Evolutionary conservation across 2,797 vertebrate species (phyloP).

Genomic region (Tokudaia muenninki): DNA sequence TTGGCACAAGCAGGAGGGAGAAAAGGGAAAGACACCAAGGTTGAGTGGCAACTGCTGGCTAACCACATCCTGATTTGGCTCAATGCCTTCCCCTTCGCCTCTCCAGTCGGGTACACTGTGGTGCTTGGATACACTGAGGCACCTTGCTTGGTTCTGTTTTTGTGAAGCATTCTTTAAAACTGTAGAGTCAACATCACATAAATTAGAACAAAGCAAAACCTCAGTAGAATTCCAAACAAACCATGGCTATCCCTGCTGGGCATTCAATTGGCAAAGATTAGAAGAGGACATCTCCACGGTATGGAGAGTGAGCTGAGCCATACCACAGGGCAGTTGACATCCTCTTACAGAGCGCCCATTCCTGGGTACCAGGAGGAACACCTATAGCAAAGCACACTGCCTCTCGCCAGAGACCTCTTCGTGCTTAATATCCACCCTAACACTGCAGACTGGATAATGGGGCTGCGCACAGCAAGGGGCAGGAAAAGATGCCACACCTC

Average conservation of each 20-base stretch:
- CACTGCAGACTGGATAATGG: constrained; percentile 82
- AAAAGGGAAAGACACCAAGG: background rate
- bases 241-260: constrained; percentile 86
- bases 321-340: constrained; percentile 50
- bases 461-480: constrained; percentile 82
- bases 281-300: constrained; percentile 74
- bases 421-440: constrained; percentile 82
- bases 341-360: constrained; percentile 43
- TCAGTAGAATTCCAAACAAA: constrained; percentile 85
- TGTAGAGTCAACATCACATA: constrained; percentile 80
- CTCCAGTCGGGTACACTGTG: background rate
- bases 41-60: background rate
- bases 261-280: constrained; percentile 81
- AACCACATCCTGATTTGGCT: background rate
- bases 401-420: constrained; percentile 60
- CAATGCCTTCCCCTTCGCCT: background rate
- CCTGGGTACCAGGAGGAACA: constrained; percentile 64
- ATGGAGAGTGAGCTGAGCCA: background rate
- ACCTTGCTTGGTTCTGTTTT: background rate
- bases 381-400: constrained; percentile 63
- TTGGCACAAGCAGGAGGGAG: background rate
- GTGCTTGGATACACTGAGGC: background rate
- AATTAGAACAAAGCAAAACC: constrained; percentile 84
- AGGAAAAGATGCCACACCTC: constrained; percentile 71
- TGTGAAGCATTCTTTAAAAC: constrained; percentile 84